These are phyloP conservation scores for Sarcophilus harrisii DNA, from an alignment of 2,797 vertebrate species.

Conservation along the genomic window DNA sequence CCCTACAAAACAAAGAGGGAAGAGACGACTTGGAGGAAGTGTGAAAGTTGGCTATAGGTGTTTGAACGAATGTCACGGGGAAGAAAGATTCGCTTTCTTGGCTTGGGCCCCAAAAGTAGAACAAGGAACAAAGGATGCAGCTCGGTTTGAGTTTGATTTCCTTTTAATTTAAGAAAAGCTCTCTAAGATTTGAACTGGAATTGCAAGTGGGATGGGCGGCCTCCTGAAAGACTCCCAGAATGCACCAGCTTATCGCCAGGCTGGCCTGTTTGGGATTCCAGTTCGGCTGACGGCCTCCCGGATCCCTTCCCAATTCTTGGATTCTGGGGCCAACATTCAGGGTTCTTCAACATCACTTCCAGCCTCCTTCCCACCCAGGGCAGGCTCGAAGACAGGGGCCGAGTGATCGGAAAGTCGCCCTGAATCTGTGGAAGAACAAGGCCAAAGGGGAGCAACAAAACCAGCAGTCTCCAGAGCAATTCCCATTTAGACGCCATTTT, in stretches of 20 bases:
- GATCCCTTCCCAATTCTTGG: not conserved
- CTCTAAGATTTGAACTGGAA: not conserved
- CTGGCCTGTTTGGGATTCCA: not conserved
- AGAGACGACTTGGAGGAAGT: not conserved
- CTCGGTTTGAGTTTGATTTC: not conserved
- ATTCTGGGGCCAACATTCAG: not conserved
- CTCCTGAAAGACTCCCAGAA: not conserved
- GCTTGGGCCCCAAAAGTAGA: not conserved
- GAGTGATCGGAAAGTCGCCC: not conserved
- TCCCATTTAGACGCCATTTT: too few relatives aligned
- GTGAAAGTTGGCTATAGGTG: not conserved
- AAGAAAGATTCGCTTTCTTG: not conserved
- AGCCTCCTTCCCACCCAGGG: not conserved
- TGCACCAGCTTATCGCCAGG: not conserved
- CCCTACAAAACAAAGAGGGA: not conserved
- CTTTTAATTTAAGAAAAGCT: not conserved
- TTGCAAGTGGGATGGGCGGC: not conserved
- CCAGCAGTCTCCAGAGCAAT: too few relatives aligned
- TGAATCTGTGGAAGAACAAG: not conserved
- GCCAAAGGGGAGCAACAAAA: not conserved
- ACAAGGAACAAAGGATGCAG: not conserved
- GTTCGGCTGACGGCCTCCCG: not conserved
- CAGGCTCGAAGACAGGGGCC: not conserved
- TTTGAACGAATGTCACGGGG: not conserved
- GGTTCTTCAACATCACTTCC: not conserved